These are phyloP conservation scores for Notarius quadriscutis DNA, from an alignment of 2,113 vertebrate genomes.

Conservation along the genomic window DNA sequence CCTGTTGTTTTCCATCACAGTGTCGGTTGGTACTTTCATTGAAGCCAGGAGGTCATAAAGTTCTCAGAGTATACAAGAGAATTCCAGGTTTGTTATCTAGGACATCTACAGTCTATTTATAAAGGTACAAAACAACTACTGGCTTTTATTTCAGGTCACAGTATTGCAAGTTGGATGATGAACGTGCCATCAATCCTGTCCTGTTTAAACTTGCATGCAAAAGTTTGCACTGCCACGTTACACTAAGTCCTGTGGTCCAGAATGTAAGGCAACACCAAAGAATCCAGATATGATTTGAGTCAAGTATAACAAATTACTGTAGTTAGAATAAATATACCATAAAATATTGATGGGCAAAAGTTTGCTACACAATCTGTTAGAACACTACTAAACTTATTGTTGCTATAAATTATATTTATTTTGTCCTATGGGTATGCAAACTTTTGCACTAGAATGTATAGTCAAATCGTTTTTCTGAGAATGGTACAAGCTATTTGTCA, in stretches of 20 bases:
- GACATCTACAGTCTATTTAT: slow-evolving; percentile 36
- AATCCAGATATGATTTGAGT: background rate
- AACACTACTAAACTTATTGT: background rate
- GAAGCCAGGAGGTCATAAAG: slow-evolving; percentile 19
- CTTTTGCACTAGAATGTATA: background rate
- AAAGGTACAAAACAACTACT: slow-evolving; percentile 12
- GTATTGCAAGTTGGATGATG: slow-evolving; percentile 5
- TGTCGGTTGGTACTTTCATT: slow-evolving; percentile 26
- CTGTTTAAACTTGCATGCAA: slow-evolving; percentile 1
- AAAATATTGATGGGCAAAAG: background rate
- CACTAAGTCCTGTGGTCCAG: background rate
- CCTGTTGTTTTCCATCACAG: slow-evolving; percentile 45
- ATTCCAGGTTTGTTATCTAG: slow-evolving; percentile 19
- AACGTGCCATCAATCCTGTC: background rate
- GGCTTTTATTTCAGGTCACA: slow-evolving; percentile 20
- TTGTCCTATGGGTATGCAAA: background rate
- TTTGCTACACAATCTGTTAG: background rate
- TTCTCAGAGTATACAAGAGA: slow-evolving; percentile 26
- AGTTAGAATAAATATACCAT: too few relatives aligned
- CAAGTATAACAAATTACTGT: background rate
- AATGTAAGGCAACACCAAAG: background rate
- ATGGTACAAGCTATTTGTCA: background rate
- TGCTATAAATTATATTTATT: background rate
- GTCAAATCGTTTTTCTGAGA: background rate
- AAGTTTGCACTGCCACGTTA: background rate